A percentile compares a stretch with the other conserved stretches of the same genome.
These are phyloP conservation scores for Phenganax marumi DNA, from an alignment of 92 coral and sea anemone genomes.

Conservation along the genomic window DNA sequence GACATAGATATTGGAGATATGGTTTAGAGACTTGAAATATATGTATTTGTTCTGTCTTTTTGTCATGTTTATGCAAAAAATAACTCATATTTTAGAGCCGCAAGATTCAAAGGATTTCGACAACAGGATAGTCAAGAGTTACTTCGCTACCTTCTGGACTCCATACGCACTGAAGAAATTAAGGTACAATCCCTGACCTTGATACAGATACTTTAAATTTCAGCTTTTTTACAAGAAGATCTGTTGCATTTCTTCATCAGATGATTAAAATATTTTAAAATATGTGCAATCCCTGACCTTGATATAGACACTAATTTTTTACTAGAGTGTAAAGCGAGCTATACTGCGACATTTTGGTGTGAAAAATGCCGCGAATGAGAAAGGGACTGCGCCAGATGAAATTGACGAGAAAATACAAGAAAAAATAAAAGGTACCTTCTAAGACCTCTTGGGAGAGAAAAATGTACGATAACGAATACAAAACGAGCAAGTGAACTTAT, in stretches of 20 bases:
- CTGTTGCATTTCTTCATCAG: not conserved
- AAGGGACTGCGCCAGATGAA: conserved; percentile 58
- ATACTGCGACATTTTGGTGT: conserved; percentile 72
- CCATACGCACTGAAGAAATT: conserved; percentile 81
- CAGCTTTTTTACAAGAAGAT: not conserved
- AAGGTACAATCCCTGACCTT: conserved; percentile 52
- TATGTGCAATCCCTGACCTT: too few species aligned
- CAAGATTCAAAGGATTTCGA: conserved; percentile 84
- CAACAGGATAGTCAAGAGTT: conserved; percentile 99
- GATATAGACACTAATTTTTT: too few species aligned
- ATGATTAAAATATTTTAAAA: too few species aligned
- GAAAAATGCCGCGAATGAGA: not conserved
- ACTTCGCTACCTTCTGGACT: conserved; percentile 85
- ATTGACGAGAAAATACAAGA: conserved; percentile 64
- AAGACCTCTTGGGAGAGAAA: not conserved
- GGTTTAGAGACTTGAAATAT: not conserved
- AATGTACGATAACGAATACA: too few species aligned
- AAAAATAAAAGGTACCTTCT: not conserved
- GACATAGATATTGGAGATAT: not conserved
- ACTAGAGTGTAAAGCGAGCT: conserved; percentile 75
- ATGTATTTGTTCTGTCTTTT: not conserved
- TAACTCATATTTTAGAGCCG: conserved; percentile 59
- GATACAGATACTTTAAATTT: not conserved
- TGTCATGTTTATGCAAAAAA: not conserved
- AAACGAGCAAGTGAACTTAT: not conserved